These are phyloP conservation scores for Irena cyanogastra DNA, from an alignment of 2,113 vertebrate genomes.

Conservation along the genomic window DNA sequence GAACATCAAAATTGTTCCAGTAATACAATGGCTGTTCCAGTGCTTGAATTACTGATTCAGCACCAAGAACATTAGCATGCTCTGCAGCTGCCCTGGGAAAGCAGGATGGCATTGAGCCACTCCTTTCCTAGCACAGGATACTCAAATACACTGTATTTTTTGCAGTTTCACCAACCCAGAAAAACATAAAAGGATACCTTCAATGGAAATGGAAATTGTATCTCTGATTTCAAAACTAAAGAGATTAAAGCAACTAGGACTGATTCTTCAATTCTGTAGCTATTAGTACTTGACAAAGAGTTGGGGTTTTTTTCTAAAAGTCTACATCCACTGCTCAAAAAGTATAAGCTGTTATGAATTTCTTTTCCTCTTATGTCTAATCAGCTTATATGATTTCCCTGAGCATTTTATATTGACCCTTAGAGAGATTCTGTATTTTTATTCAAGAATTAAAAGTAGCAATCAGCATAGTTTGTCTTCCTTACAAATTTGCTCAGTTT, in stretches of 20 bases:
- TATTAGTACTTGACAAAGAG: background rate
- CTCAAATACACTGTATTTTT: no score
- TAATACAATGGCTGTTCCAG: background rate
- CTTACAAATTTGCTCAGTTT: background rate
- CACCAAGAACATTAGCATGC: background rate
- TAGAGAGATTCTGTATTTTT: background rate
- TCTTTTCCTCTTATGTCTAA: background rate
- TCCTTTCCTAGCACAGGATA: background rate
- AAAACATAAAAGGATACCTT: background rate
- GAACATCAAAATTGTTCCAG: background rate
- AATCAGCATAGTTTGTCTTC: background rate
- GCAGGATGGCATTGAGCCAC: background rate
- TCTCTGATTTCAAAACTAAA: background rate
- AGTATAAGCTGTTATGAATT: background rate
- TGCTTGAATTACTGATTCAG: background rate
- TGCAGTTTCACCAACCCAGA: background rate
- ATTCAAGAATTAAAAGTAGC: background rate
- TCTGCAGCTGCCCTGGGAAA: background rate
- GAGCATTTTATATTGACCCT: background rate
- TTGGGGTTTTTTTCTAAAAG: background rate
- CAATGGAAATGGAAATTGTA: background rate
- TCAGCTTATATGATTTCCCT: background rate
- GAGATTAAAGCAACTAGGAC: background rate
- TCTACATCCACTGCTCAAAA: background rate
- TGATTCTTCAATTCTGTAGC: background rate